Evolutionary conservation across 2,888 invertebrate genomes (phyloP).

Genomic region (Trichacis sp.): DNA sequence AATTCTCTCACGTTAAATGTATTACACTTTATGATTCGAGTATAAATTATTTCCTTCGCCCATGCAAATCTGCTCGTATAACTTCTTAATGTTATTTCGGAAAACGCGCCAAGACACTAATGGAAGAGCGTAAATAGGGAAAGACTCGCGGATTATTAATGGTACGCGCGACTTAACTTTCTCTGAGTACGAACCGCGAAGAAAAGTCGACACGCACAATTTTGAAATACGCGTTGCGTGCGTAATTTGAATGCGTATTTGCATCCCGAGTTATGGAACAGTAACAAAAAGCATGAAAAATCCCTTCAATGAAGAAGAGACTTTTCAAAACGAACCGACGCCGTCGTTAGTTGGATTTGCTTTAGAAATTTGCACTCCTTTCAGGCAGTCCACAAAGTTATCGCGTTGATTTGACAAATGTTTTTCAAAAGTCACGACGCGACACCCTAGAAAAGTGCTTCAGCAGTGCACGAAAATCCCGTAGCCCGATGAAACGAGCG

Average conservation of each 20-base stretch:
- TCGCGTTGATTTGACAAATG: constrained; percentile 36
- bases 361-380: constrained; percentile 33
- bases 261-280: neutral
- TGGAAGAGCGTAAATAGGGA: too few species aligned
- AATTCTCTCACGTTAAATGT: too few species aligned
- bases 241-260: neutral
- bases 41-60: too few species aligned
- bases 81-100: too few species aligned
- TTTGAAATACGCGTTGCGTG: neutral
- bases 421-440: constrained; percentile 16
- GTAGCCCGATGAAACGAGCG: neutral
- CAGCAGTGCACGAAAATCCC: neutral
- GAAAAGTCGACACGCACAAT: too few species aligned
- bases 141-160: neutral
- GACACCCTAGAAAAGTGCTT: neutral
- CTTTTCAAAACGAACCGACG: neutral
- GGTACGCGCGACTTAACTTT: neutral
- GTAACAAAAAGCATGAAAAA: neutral
- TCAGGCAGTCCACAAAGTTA: constrained; percentile 17
- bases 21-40: too few species aligned
- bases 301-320: too few species aligned
- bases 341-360: constrained; percentile 33
- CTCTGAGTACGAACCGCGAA: neutral
- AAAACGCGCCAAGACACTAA: too few species aligned
- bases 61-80: too few species aligned